phyloP scores from a whole-genome alignment of 2,797 vertebrate species.

The Tangara arthus region DNA sequence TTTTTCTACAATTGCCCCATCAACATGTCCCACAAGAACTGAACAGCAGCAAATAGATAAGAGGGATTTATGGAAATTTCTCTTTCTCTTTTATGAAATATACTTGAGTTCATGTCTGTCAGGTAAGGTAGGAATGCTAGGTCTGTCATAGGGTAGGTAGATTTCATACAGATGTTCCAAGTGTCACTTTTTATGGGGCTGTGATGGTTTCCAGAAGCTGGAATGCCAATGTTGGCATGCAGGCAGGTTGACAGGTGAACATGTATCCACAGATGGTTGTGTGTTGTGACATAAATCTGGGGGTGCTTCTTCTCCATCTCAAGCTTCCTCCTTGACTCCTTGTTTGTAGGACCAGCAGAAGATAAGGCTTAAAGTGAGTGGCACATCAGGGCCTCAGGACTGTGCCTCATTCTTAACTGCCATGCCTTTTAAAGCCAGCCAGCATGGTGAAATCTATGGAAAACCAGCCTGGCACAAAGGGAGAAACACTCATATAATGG shows the following conservation, averaged over 20 bases:
- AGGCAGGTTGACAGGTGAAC: not conserved
- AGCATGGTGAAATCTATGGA: not conserved
- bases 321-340: not conserved
- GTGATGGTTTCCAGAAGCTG: not conserved
- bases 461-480: not conserved
- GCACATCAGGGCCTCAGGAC: not conserved
- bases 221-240: not conserved
- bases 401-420: not conserved
- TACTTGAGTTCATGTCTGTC: fast-evolving
- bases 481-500: constrained; percentile 31
- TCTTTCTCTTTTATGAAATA: not conserved
- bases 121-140: not conserved
- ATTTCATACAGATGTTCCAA: not conserved
- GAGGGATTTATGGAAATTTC: not conserved
- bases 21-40: not conserved
- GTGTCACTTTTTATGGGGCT: not conserved
- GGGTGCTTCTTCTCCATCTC: not conserved
- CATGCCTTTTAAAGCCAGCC: not conserved
- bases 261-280: not conserved
- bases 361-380: not conserved
- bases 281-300: not conserved
- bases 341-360: not conserved
- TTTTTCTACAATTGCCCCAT: not conserved
- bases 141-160: not conserved
- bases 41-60: not conserved